These are phyloP conservation scores for Pangasius mekongensis DNA, from an alignment of 2,797 vertebrate genomes.

Conservation along the genomic window DNA sequence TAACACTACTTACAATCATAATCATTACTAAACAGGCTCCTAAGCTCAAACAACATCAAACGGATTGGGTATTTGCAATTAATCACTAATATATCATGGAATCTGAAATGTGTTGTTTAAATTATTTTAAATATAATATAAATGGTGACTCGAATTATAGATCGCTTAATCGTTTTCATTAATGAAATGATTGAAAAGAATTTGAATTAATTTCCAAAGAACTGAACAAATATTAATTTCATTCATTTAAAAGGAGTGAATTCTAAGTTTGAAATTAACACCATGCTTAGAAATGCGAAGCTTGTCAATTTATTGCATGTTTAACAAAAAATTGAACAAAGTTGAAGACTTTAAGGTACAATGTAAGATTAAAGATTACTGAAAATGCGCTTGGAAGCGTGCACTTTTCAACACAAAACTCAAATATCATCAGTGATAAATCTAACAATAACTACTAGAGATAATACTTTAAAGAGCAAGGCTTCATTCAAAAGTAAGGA, in stretches of 20 bases:
- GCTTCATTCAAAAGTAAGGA: background rate
- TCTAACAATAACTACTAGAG: background rate
- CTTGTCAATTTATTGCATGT: constrained; percentile 33
- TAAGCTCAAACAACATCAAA: background rate
- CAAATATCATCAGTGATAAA: background rate
- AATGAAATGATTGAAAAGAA: background rate
- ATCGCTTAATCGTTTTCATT: background rate
- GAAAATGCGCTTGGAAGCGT: background rate
- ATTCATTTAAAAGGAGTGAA: background rate
- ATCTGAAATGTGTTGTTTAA: background rate
- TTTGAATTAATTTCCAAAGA: background rate
- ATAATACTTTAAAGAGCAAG: background rate
- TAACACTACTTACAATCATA: background rate
- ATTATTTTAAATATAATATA: background rate
- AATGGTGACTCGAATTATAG: background rate
- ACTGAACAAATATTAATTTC: background rate
- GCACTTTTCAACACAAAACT: background rate
- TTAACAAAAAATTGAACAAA: background rate
- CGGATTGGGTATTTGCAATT: background rate
- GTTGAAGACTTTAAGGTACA: background rate
- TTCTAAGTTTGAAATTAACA: background rate
- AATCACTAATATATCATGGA: background rate
- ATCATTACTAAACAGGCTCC: background rate
- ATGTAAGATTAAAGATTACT: background rate
- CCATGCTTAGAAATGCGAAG: background rate